Evolutionary conservation across 2,797 vertebrate genomes (phyloP).

Genomic region (Loriculus beryllinus): DNA sequence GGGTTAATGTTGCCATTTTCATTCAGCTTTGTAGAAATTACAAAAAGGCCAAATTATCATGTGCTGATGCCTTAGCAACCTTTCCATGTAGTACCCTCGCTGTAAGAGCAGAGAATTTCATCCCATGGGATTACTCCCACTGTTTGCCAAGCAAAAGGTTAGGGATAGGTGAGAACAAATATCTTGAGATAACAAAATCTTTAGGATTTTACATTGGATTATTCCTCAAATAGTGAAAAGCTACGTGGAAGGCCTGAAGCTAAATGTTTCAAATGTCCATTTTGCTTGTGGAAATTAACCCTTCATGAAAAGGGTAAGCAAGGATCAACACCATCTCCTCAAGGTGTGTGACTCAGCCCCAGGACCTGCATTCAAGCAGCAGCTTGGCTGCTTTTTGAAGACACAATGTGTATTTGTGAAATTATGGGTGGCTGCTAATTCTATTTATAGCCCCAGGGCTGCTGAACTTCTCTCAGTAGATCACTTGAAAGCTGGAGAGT

Average conservation of each 20-base stretch:
- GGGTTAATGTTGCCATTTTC: conserved; percentile 13
- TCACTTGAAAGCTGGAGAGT: neutral
- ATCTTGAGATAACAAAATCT: conserved; percentile 4
- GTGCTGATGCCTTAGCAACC: conserved; percentile 16
- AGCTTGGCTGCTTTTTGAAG: neutral
- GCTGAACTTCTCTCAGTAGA: neutral
- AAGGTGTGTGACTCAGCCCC: neutral
- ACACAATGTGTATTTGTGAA: neutral
- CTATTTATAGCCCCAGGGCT: neutral
- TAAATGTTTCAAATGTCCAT: neutral
- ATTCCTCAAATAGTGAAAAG: conserved; percentile 21
- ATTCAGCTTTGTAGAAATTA: conserved; percentile 23
- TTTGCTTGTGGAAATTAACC: neutral
- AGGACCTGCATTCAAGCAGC: neutral
- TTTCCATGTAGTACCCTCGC: neutral
- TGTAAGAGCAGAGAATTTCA: neutral
- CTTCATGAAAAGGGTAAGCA: neutral
- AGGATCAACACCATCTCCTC: neutral
- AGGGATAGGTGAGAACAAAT: conserved; percentile 16
- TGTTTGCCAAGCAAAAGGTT: conserved; percentile 46
- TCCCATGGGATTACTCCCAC: neutral
- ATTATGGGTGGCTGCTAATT: neutral
- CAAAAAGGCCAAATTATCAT: conserved; percentile 29
- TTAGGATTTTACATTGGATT: conserved; percentile 18
- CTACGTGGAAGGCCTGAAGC: neutral